Percentiles rank a stretch among this genome's conserved stretches.
These are phyloP conservation scores for Sciurus vulgaris DNA, from an alignment of 2,797 vertebrate genomes.

Conservation along the genomic window DNA sequence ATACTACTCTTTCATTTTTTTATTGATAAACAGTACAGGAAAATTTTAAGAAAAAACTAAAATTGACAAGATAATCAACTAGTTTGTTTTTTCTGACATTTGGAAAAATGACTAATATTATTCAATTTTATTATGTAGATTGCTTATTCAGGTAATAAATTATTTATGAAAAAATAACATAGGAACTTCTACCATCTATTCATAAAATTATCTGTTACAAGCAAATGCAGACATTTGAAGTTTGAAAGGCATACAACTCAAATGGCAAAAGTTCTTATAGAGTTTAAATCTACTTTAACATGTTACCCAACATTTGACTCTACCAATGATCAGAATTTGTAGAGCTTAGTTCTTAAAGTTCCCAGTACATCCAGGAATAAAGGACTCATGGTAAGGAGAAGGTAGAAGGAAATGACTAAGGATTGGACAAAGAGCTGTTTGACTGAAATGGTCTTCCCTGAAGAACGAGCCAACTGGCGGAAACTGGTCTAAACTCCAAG, in stretches of 20 bases:
- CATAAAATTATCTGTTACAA: not conserved
- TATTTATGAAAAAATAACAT: not conserved
- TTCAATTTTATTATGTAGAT: not conserved
- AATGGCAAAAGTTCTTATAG: not conserved
- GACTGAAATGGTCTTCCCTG: not conserved
- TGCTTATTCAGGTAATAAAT: not conserved
- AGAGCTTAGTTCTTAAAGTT: not conserved
- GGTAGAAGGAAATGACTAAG: too few relatives aligned
- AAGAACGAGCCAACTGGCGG: not conserved
- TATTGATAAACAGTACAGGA: not conserved
- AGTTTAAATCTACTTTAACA: not conserved
- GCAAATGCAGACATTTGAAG: not conserved
- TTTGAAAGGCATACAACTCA: constrained; percentile 1
- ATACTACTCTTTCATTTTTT: not conserved
- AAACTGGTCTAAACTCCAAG: not conserved
- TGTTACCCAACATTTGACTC: not conserved
- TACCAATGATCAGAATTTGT: not conserved
- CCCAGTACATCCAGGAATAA: too few relatives aligned
- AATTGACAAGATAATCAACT: not conserved
- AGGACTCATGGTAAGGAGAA: too few relatives aligned
- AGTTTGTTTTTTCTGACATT: not conserved
- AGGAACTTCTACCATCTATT: not conserved
- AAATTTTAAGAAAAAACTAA: not conserved
- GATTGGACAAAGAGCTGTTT: not conserved
- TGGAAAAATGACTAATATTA: not conserved